Conservation (phyloP, 2,797 vertebrate species). For the Astyanax mexicanus region DNA sequence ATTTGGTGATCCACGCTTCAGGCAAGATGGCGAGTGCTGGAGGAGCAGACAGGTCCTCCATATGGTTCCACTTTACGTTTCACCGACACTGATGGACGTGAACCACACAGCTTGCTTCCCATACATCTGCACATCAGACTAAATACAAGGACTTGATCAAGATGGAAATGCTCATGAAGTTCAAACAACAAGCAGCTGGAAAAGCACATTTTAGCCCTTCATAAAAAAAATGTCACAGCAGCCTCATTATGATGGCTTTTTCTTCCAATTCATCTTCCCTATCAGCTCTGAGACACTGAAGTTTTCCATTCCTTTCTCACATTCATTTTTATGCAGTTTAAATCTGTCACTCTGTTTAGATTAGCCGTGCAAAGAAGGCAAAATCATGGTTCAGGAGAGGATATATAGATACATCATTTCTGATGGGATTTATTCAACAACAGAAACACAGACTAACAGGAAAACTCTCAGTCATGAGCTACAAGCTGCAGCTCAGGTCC, state of each 20-base stretch:
- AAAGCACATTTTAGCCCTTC: constrained; percentile 6
- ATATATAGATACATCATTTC: neutral
- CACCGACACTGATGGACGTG: constrained; percentile 21
- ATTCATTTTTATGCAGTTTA: constrained; percentile 4
- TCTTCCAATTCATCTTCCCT: neutral
- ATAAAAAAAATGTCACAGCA: neutral
- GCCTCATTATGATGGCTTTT: neutral
- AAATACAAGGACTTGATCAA: constrained; percentile 33
- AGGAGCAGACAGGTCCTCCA: constrained; percentile 23
- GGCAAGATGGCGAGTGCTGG: constrained; percentile 11
- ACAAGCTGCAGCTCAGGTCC: constrained; percentile 9
- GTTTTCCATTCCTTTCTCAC: no score
- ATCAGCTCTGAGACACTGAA: no score
- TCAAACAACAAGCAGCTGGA: constrained; percentile 44
- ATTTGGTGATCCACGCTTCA: constrained; percentile 1
- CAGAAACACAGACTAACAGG: constrained; percentile 24
- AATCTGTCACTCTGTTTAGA: neutral
- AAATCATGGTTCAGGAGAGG: neutral
- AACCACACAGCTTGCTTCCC: constrained; percentile 45
- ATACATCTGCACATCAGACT: constrained; percentile 44
- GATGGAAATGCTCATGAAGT: constrained; percentile 16
- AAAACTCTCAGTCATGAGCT: constrained; percentile 13
- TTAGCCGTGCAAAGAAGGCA: neutral
- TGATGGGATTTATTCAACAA: neutral
- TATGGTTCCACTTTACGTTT: constrained; percentile 45